These are phyloP conservation scores for Calyptomena viridis DNA, from an alignment of 2,113 vertebrate genomes.

Conservation along the genomic window DNA sequence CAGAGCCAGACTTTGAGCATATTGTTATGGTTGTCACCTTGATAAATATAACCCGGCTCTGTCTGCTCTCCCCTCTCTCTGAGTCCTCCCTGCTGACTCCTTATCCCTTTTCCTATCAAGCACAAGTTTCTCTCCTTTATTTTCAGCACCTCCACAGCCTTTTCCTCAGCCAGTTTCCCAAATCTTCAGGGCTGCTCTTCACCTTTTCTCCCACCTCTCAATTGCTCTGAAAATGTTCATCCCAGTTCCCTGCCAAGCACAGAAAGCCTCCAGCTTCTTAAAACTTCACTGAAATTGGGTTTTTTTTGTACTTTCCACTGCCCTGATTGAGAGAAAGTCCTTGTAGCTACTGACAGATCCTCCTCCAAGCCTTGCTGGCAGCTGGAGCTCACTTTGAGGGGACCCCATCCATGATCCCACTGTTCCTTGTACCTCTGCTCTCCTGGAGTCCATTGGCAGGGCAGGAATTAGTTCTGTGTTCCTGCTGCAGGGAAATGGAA, in stretches of 20 bases:
- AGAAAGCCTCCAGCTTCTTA: not conserved
- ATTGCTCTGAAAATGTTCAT: not conserved
- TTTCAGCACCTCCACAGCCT: not conserved
- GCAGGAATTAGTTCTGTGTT: not conserved
- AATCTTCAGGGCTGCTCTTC: not conserved
- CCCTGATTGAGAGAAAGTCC: not conserved
- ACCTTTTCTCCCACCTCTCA: not conserved
- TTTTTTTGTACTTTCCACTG: not conserved
- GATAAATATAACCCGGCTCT: conserved; percentile 27
- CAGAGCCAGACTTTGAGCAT: conserved; percentile 4
- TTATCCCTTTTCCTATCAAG: not conserved
- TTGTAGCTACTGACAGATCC: not conserved
- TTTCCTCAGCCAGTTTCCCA: not conserved
- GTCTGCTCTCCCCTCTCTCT: not conserved
- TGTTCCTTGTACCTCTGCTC: not conserved
- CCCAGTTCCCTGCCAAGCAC: not conserved
- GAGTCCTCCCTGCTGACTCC: not conserved
- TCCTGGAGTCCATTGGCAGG: not conserved
- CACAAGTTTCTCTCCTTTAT: not conserved
- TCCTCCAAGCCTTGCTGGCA: not conserved
- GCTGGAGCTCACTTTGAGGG: not conserved
- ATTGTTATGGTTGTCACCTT: conserved; percentile 46
- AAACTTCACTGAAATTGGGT: not conserved
- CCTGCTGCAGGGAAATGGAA: not conserved
- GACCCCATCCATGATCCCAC: not conserved